phyloP scores from a whole-genome alignment of 2,797 vertebrate genomes.

The Echeneis naucrates region DNA sequence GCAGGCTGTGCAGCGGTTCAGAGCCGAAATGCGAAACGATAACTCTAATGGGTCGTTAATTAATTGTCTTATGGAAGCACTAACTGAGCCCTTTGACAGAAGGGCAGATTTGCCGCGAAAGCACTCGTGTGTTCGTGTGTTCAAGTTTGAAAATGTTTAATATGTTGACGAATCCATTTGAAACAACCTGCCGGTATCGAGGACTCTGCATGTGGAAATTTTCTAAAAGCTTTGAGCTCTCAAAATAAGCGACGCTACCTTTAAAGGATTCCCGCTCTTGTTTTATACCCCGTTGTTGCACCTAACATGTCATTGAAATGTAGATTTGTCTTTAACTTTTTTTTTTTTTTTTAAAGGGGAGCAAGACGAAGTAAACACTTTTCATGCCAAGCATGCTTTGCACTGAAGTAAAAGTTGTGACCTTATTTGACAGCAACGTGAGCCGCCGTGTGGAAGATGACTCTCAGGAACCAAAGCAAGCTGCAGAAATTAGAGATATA shows the following conservation, averaged over 20 bases:
- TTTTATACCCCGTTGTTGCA: background rate
- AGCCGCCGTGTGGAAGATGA: constrained; percentile 1
- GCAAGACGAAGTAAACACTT: background rate
- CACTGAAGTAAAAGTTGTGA: constrained; percentile 8
- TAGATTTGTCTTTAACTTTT: background rate
- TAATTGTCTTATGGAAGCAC: background rate
- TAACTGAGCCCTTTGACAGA: background rate
- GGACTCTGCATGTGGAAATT: background rate
- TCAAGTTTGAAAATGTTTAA: background rate
- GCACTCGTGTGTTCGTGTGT: background rate
- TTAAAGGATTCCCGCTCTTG: background rate
- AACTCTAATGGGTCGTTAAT: constrained; percentile 1
- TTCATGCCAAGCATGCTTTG: background rate
- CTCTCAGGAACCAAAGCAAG: constrained; percentile 10
- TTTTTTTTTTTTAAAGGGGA: background rate
- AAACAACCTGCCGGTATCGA: background rate
- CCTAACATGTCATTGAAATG: background rate
- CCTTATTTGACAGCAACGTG: constrained; percentile 8
- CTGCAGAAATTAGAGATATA: too few relatives aligned
- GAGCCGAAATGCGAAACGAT: background rate
- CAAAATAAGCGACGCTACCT: background rate
- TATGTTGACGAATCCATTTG: background rate
- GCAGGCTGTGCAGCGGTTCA: constrained; percentile 1
- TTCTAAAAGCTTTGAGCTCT: background rate
- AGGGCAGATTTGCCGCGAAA: background rate